Evolutionary conservation across 2,113 vertebrate genomes (phyloP), one percentile per base, ranked within the genome.

Genomic region (Cinclus cinclus): DNA sequence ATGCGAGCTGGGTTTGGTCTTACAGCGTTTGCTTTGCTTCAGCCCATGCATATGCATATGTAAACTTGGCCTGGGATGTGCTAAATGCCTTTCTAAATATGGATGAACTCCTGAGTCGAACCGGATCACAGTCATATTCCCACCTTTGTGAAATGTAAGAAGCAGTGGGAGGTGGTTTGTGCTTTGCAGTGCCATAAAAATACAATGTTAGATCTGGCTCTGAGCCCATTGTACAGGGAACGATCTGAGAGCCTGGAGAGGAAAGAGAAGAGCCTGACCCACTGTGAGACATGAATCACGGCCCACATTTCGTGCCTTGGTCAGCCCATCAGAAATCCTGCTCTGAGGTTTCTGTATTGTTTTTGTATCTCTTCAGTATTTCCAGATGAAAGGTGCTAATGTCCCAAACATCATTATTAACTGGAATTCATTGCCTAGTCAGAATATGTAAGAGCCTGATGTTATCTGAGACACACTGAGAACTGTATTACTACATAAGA

Each of bases 131-230:
- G 90, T 16, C 94, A 37, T 41, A 81, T 93, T 75, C 79, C 92
- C 90, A 95, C 90, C 94, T 97, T 75, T 92, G 94, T 77, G 92
- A 92, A 83, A 96, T 94, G 79, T 41, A 95, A 92, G 90, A 71
- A 95, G 93, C 95, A 90, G 90, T 92, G 14, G 94, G 92, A 94
- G 79, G 90, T 64, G 93, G 85, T 67, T 92, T 95, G 89, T 77
- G 83, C 94, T 94, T 90, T 89, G 83, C 90, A 84, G 86, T 14
- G 44, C 60, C 83, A 69, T 63, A 90, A 87, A 94, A 88, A 83
- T 60, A 93, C 68, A 81, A 70, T 52, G 86, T 93, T 59, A 75
- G 82, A 86, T 25, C 74, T 83, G 89, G 85, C 75, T 83, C 31
- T 0, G 5, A 71, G 90, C 68, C 86, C 81, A 89, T 87, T 92